These are phyloP conservation scores for Drosophila percnosoma DNA, from an alignment of 2,888 invertebrate species.

Conservation along the genomic window DNA sequence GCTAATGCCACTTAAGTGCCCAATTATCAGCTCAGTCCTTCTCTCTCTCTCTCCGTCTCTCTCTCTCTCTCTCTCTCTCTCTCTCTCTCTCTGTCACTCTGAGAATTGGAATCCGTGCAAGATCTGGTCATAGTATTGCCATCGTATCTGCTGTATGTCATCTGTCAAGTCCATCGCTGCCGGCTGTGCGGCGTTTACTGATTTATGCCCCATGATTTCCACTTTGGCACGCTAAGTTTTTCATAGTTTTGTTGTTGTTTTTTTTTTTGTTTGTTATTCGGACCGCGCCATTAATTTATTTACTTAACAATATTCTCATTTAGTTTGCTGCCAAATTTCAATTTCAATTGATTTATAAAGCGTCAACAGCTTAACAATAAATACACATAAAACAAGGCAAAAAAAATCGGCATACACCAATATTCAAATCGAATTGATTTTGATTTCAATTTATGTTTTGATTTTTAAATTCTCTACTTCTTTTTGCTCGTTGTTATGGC, in stretches of 20 bases:
- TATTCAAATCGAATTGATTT: conserved; percentile 62
- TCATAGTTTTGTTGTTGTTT: conserved; percentile 41
- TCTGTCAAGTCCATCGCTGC: conserved; percentile 75
- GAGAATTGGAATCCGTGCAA: conserved; percentile 14
- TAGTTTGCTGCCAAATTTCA: conserved; percentile 65
- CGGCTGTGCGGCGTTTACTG: conserved; percentile 64
- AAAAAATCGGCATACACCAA: conserved; percentile 7
- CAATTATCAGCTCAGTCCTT: conserved; percentile 64
- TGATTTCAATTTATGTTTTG: conserved; percentile 36
- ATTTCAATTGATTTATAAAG: conserved; percentile 77
- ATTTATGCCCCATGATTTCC: conserved; percentile 79
- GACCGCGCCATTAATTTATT: conserved; percentile 64
- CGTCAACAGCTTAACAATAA: conserved; percentile 68
- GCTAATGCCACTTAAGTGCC: conserved; percentile 80
- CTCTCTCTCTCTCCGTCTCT: conserved; percentile 4
- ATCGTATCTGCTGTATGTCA: conserved; percentile 77
- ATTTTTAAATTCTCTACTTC: conserved; percentile 13
- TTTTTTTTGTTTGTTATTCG: conserved; percentile 26
- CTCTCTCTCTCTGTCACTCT: not conserved
- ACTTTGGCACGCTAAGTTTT: conserved; percentile 74
- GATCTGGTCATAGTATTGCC: conserved; percentile 45
- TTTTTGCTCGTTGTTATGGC: conserved; percentile 30
- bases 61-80: not conserved
- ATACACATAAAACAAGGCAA: conserved; percentile 13
- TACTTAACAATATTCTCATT: conserved; percentile 62